Percentiles rank a stretch among this genome's conserved stretches.
Conservation (phyloP, 2,888 invertebrate species). For the Eurois occulta region DNA sequence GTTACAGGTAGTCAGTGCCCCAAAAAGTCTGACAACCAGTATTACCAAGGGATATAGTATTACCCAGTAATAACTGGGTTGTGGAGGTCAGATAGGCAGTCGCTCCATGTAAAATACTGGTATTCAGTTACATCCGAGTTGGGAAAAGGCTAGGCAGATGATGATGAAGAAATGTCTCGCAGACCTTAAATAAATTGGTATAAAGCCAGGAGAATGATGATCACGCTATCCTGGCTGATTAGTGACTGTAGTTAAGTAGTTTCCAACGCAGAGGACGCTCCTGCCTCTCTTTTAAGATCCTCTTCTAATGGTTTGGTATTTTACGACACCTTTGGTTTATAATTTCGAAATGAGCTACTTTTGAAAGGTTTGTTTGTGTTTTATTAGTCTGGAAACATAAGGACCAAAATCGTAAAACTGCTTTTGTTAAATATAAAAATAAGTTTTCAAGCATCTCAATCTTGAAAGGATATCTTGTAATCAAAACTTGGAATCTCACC, state of each 20-base stretch:
- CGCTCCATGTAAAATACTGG: no score
- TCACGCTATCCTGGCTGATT: neutral
- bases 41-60: no score
- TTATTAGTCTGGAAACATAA: neutral
- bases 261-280: neutral
- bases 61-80: no score
- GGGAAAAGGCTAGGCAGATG: no score
- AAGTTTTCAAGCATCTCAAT: constrained; percentile 5
- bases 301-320: neutral
- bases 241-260: neutral
- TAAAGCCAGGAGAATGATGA: neutral
- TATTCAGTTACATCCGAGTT: no score
- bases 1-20: no score
- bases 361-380: neutral
- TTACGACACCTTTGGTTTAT: neutral
- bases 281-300: neutral
- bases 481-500: constrained; percentile 41
- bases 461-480: constrained; percentile 20
- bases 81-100: no score
- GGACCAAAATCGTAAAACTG: neutral
- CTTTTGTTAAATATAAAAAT: neutral
- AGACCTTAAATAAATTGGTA: neutral
- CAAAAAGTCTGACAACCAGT: no score
- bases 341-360: neutral
- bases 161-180: neutral